Evolutionary conservation across 1,140 invertebrate genomes (phyloP).

Genomic region (Pseudomyrmex gracilis): DNA sequence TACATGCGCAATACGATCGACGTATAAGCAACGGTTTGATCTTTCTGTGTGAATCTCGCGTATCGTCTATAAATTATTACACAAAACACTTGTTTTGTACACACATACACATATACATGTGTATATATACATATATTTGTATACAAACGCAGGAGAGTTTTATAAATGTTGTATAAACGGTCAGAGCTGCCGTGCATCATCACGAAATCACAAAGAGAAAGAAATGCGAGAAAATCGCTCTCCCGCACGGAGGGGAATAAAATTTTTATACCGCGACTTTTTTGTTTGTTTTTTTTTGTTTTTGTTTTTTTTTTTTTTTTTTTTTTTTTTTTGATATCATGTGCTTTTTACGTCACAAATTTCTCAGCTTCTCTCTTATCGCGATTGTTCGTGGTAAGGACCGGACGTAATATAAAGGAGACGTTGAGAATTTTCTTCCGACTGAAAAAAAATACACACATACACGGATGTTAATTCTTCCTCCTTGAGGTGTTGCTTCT

Average conservation of each 20-base stretch:
- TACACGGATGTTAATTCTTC: background rate
- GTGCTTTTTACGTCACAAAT: background rate
- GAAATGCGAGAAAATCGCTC: conserved; percentile 5
- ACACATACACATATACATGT: too few species aligned
- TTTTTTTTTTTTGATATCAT: background rate
- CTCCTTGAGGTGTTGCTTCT: background rate
- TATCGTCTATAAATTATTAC: conserved; percentile 33
- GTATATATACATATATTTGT: too few species aligned
- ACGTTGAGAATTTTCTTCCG: background rate
- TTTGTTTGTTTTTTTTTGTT: too few species aligned
- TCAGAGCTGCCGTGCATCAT: conserved; percentile 10
- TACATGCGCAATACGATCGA: conserved; percentile 52
- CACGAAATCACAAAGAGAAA: conserved; percentile 15
- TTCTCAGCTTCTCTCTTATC: conserved; percentile 9
- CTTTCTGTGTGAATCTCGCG: conserved; percentile 12
- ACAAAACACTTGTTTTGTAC: conserved; percentile 34
- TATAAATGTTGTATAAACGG: too few species aligned
- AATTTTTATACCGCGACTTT: background rate
- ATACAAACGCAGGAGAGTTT: too few species aligned
- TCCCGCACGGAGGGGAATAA: too few species aligned
- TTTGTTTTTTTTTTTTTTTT: too few species aligned
- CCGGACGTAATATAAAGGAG: background rate
- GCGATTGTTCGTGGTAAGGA: conserved; percentile 3
- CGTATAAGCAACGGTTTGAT: conserved; percentile 59
- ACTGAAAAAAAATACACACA: background rate